phyloP scores from a whole-genome alignment of 2,888 invertebrate species.

The Andrena minutula region DNA sequence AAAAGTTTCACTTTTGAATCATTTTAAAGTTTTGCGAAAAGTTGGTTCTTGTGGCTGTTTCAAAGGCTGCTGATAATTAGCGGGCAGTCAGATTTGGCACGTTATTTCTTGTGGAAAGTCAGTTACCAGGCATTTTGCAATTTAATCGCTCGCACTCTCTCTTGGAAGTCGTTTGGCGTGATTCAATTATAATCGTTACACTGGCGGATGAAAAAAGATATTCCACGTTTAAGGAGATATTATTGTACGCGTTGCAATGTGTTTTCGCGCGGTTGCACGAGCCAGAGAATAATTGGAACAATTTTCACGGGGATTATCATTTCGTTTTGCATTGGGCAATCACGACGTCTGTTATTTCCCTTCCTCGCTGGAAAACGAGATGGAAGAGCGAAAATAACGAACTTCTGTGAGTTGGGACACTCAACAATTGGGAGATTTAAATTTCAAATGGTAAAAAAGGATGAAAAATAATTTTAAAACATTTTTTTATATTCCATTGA shows the following conservation, averaged over 20 bases:
- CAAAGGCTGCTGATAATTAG: background rate
- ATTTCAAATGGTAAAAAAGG: too few species aligned
- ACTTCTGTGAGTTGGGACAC: background rate
- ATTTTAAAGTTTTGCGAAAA: too few species aligned
- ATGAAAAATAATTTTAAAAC: too few species aligned
- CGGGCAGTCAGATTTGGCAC: background rate
- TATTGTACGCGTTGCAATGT: background rate
- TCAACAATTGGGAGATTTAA: background rate
- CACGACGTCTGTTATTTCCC: background rate
- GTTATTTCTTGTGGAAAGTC: background rate
- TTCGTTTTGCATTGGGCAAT: slow-evolving; percentile 13
- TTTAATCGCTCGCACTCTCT: slow-evolving; percentile 2
- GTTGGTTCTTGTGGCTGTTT: background rate
- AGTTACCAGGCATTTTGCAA: background rate
- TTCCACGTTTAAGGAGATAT: background rate
- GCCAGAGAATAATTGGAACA: background rate
- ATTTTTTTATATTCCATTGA: background rate
- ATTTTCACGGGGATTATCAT: slow-evolving; percentile 21
- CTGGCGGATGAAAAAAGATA: background rate
- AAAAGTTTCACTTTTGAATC: too few species aligned
- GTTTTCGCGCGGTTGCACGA: background rate
- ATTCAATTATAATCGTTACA: slow-evolving; percentile 6
- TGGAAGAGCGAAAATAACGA: background rate
- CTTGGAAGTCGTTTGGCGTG: background rate
- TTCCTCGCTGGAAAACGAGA: background rate